Percentiles rank a stretch among this genome's conserved stretches.
Evolutionary conservation across 92 coral and sea anemone genomes (phyloP).

Genomic region (Epizoanthus illoricatus): DNA sequence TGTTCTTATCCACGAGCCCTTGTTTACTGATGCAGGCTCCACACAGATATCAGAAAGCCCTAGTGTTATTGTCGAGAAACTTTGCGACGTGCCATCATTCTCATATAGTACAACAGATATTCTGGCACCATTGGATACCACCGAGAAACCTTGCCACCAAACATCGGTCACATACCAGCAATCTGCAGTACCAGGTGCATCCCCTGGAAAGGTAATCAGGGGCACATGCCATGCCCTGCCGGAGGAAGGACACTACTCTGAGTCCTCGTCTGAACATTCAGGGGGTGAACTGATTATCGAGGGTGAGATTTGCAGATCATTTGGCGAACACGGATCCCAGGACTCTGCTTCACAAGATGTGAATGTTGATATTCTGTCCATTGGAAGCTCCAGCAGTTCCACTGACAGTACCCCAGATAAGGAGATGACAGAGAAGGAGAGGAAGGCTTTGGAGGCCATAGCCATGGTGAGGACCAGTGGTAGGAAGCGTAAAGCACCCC

Average conservation of each 20-base stretch:
- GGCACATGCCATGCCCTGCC: not conserved
- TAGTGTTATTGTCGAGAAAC: slow-evolving; percentile 39
- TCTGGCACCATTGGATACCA: not conserved
- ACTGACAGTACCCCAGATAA: slow-evolving; percentile 42
- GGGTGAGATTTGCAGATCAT: slow-evolving; percentile 28
- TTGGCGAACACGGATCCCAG: slow-evolving; percentile 9
- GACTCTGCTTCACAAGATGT: slow-evolving; percentile 27
- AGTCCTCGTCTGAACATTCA: slow-evolving; percentile 16
- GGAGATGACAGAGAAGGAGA: slow-evolving; percentile 79
- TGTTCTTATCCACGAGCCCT: not conserved
- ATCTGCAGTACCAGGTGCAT: not conserved
- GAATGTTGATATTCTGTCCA: slow-evolving; percentile 57
- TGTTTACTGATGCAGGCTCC: not conserved
- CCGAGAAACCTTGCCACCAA: slow-evolving; percentile 1
- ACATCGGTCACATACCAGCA: not conserved
- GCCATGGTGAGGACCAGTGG: slow-evolving; percentile 94
- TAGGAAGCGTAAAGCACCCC: slow-evolving; percentile 94
- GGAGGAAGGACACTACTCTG: slow-evolving; percentile 20
- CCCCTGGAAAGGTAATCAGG: not conserved
- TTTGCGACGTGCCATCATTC: slow-evolving; percentile 22
- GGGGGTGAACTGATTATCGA: slow-evolving; percentile 22
- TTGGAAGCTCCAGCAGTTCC: slow-evolving; percentile 51
- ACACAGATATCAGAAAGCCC: slow-evolving; percentile 17
- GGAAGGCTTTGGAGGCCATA: slow-evolving; percentile 75
- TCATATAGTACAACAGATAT: slow-evolving; percentile 21